Evolutionary conservation across 2,113 vertebrate species (phyloP).

Genomic region (Apus apus): DNA sequence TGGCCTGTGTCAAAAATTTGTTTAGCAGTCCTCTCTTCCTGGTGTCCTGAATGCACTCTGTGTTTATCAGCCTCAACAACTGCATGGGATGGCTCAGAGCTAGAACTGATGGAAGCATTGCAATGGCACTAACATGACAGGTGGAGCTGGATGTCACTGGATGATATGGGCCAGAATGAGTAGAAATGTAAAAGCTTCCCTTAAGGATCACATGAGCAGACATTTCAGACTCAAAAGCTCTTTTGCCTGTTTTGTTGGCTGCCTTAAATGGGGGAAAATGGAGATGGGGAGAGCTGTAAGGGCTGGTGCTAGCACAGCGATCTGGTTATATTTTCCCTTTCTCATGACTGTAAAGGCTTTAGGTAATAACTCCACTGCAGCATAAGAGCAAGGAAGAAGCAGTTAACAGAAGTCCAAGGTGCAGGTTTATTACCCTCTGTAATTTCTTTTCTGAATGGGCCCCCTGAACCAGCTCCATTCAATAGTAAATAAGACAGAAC

Average conservation of each 20-base stretch:
- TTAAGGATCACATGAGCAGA: neutral
- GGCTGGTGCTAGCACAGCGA: neutral
- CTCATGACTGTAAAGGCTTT: neutral
- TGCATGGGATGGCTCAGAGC: fast-evolving
- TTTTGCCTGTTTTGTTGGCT: neutral
- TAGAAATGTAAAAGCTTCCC: neutral
- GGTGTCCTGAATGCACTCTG: neutral
- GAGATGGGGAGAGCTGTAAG: neutral
- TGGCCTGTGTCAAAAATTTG: neutral
- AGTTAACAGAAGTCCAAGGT: constrained; percentile 16
- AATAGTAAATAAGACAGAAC: neutral
- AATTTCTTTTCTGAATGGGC: neutral
- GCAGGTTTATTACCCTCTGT: neutral
- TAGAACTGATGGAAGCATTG: neutral
- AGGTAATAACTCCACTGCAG: neutral
- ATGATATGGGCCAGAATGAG: neutral
- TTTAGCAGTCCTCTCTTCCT: neutral
- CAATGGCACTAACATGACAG: fast-evolving
- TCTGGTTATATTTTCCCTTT: neutral
- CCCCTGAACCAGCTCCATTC: neutral
- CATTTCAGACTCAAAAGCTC: neutral
- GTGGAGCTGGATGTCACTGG: neutral
- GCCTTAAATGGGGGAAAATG: neutral
- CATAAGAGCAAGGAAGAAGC: neutral
- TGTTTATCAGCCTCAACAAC: neutral